Evolutionary conservation across 2,113 vertebrate genomes (phyloP).

Genomic region (Hystrix cristata): DNA sequence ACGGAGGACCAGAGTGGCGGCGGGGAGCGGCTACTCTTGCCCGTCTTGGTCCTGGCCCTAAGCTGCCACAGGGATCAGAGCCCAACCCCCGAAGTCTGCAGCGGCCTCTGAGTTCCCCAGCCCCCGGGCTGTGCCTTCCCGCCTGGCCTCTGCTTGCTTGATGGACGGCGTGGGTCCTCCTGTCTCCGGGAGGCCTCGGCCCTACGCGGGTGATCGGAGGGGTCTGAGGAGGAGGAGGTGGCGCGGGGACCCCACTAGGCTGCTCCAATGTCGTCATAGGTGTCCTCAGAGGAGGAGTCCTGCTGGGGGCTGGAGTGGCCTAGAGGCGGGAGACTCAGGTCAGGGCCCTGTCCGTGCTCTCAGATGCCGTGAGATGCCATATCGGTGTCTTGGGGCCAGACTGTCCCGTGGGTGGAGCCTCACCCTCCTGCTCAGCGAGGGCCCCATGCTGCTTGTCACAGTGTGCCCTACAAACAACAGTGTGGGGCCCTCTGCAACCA

Average conservation of each 20-base stretch:
- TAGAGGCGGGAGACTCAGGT: neutral
- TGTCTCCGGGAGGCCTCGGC: neutral
- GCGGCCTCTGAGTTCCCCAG: too few relatives aligned
- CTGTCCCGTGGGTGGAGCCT: neutral
- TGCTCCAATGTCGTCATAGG: constrained; percentile 86
- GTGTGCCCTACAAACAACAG: neutral
- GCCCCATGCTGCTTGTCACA: neutral
- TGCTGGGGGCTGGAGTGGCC: neutral
- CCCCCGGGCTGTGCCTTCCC: too few relatives aligned
- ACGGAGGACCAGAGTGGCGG: too few relatives aligned
- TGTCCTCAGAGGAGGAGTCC: neutral
- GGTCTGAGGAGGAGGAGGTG: neutral
- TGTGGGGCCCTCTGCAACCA: neutral
- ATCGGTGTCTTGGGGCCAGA: neutral
- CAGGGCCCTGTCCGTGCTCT: neutral
- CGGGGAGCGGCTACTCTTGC: too few relatives aligned
- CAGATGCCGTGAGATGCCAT: neutral
- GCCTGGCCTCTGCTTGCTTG: too few relatives aligned
- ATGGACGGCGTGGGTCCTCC: neutral
- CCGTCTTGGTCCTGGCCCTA: too few relatives aligned
- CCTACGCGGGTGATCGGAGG: neutral
- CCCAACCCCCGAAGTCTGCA: too few relatives aligned
- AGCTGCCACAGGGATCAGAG: too few relatives aligned
- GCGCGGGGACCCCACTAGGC: neutral
- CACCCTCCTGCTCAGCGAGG: neutral